Evolutionary conservation across 2,113 vertebrate species (phyloP), one percentile per base, ranked within the genome.

Genomic region (Amia ocellicauda): DNA sequence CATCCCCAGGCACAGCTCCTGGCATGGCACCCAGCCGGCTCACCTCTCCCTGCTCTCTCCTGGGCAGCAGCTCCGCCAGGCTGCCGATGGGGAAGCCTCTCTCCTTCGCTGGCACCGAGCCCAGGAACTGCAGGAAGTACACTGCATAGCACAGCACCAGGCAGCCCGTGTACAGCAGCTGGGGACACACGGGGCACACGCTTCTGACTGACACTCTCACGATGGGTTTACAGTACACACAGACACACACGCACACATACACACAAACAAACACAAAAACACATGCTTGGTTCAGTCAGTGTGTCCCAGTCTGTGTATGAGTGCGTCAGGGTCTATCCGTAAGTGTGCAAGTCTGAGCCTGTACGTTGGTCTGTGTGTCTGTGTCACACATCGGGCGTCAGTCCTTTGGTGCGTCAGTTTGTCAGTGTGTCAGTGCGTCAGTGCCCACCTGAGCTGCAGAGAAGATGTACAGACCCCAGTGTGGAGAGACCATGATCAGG

Each of bases 381-480:
- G n/a, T n/a, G n/a, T n/a, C n/a, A n/a, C n/a, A n/a, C n/a, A n/a
- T n/a, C n/a, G n/a, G n/a, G n/a, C n/a, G n/a, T n/a, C n/a, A n/a
- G n/a, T n/a, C n/a, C n/a, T n/a, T n/a, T n/a, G n/a, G n/a, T n/a
- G n/a, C n/a, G n/a, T n/a, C n/a, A n/a, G n/a, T n/a, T n/a, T n/a
- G n/a, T n/a, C n/a, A n/a, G n/a, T n/a, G n/a, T n/a, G n/a, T n/a
- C n/a, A n/a, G n/a, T n/a, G n/a, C 40, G 74, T 67, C 22, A 14
- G 23, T n/a, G 11, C 42, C 72, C 72, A 99, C 96, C 88, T 99
- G 96, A 63, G 96, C 91, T 64, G 91, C 56, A 65, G 87, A 87
- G 76, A 95, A 95, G 75, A 94, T 88, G 66, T 91, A 87, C 19
- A 98, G 88, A 2, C 94, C 94, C 94, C 94, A 97, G 0, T 92